Evolutionary conservation across 2,888 invertebrate species (phyloP).

Genomic region (Liposcelis brunnea): DNA sequence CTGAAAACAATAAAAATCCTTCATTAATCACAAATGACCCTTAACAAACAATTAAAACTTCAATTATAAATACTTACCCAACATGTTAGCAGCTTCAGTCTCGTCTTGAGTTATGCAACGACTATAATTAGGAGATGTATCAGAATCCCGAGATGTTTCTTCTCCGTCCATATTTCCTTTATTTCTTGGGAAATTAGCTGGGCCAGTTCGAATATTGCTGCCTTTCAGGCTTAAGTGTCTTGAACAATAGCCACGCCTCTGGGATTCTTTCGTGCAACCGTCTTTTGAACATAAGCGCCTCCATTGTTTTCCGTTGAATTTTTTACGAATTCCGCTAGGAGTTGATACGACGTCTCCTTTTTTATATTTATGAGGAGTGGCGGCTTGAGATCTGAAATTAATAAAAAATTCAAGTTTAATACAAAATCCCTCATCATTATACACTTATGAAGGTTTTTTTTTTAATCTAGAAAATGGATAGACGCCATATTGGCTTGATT

Average conservation of each 20-base stretch:
- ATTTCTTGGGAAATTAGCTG: constrained; percentile 26
- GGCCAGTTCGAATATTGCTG: constrained; percentile 31
- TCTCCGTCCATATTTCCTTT: constrained; percentile 47
- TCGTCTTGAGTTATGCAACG: constrained; percentile 80
- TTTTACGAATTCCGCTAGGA: constrained; percentile 91
- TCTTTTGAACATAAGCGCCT: constrained; percentile 89
- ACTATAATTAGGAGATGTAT: constrained; percentile 64
- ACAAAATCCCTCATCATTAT: constrained; percentile 11
- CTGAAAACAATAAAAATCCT: constrained; percentile 31
- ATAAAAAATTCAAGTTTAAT: constrained; percentile 11
- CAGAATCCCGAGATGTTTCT: constrained; percentile 78
- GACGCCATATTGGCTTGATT: no score
- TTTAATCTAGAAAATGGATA: constrained; percentile 2
- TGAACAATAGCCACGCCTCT: constrained; percentile 91
- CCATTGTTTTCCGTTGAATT: constrained; percentile 99
- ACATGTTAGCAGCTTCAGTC: constrained; percentile 92
- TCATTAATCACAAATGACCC: background rate
- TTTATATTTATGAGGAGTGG: constrained; percentile 88
- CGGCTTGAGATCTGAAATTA: constrained; percentile 58
- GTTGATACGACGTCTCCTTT: constrained; percentile 94
- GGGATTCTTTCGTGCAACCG: constrained; percentile 92
- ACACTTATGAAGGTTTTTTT: constrained; percentile 1
- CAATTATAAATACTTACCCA: constrained; percentile 37
- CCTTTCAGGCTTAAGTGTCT: constrained; percentile 86
- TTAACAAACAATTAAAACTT: no score